phyloP scores from a whole-genome alignment of 2,888 invertebrate species.

The Conistra vaccinii region DNA sequence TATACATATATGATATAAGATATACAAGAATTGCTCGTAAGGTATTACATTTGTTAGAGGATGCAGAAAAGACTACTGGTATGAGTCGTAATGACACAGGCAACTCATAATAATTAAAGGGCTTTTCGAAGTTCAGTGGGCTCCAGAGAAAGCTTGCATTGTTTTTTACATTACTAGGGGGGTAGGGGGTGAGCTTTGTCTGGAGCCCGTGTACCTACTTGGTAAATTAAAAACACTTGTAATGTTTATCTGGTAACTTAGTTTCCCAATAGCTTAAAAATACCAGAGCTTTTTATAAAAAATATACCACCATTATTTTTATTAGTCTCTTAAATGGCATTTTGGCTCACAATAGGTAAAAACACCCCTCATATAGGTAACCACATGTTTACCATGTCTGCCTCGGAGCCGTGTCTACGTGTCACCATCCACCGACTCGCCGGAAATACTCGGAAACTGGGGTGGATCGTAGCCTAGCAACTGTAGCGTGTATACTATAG shows the following conservation, averaged over 20 bases:
- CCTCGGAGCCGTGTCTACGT: conserved; percentile 38
- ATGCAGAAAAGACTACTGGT: background rate
- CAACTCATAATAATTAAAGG: background rate
- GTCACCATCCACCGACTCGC: conserved; percentile 48
- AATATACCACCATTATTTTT: background rate
- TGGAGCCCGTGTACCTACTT: background rate
- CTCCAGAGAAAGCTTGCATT: too few species aligned
- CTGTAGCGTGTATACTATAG: conserved; percentile 5
- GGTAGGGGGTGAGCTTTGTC: too few species aligned
- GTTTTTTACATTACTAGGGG: too few species aligned
- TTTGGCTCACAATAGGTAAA: background rate
- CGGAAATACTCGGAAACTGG: conserved; percentile 20
- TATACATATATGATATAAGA: too few species aligned
- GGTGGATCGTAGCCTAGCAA: conserved; percentile 55
- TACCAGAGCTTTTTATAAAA: background rate
- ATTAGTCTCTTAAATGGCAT: background rate
- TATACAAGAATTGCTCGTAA: too few species aligned
- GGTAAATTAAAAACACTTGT: background rate
- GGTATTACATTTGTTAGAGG: background rate
- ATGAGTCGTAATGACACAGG: background rate
- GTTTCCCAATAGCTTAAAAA: background rate
- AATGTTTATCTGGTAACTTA: too few species aligned
- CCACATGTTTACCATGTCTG: conserved; percentile 23
- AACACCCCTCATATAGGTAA: background rate
- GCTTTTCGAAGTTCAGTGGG: background rate